Conservation (phyloP, 53 echinoderm and acorn worm genomes). For the Pentamera pediparva region DNA sequence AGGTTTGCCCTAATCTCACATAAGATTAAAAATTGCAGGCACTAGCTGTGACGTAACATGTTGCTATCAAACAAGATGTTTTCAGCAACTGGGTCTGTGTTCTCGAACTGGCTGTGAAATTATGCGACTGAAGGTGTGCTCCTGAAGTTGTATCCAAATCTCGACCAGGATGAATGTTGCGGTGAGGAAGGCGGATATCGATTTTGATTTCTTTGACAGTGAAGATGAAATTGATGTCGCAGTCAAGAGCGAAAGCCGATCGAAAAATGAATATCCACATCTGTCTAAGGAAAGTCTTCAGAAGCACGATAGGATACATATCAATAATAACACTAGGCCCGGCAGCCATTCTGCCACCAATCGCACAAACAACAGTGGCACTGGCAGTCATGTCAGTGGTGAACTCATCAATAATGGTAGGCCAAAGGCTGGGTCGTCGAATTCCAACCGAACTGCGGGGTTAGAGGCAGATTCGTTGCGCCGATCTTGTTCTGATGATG, state of each 20-base stretch:
- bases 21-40: too few relatives aligned
- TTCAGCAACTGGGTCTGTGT: too few relatives aligned
- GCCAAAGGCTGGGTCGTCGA: constrained; percentile 19
- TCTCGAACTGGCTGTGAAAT: too few relatives aligned
- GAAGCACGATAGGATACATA: neutral
- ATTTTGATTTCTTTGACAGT: constrained; percentile 81
- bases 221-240: constrained; percentile 17
- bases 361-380: neutral
- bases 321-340: constrained; percentile 28
- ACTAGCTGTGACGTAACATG: constrained; percentile 44
- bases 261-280: neutral
- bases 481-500: neutral
- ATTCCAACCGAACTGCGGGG: too few relatives aligned
- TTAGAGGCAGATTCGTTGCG: too few relatives aligned
- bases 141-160: neutral
- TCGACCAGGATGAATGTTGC: constrained; percentile 38
- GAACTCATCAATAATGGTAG: constrained; percentile 6
- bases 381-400: neutral
- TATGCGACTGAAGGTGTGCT: neutral
- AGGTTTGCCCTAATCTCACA: too few relatives aligned
- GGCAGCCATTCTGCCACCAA: neutral
- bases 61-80: constrained; percentile 73
- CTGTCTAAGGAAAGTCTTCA: constrained; percentile 7
- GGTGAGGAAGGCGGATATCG: constrained; percentile 59
- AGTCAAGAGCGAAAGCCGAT: neutral